Evolutionary conservation across 1,140 invertebrate species (phyloP).

Genomic region (Diabrotica virgifera): DNA sequence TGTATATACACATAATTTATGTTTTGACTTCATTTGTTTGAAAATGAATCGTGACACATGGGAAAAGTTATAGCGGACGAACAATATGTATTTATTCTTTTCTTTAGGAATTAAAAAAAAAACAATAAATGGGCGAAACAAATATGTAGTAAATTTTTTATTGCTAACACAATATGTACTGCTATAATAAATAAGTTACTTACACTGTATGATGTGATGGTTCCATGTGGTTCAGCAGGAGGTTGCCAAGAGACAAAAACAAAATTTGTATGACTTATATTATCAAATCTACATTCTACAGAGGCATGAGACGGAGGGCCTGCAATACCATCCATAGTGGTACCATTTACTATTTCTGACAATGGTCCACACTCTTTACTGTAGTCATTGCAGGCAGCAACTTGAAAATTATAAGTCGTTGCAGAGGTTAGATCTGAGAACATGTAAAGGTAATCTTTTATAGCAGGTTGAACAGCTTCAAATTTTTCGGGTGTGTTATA

Average conservation of each 20-base stretch:
- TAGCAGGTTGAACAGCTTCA: constrained; percentile 61
- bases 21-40: no score
- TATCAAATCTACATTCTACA: constrained; percentile 64
- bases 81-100: no score
- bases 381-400: constrained; percentile 73
- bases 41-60: no score
- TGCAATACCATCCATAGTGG: constrained; percentile 72
- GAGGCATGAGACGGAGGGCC: constrained; percentile 55
- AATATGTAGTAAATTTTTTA: no score
- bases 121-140: no score
- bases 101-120: no score
- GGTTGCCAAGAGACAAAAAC: constrained; percentile 68
- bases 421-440: constrained; percentile 73
- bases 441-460: constrained; percentile 67
- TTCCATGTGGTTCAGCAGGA: constrained; percentile 69
- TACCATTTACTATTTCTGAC: constrained; percentile 71
- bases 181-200: constrained; percentile 34
- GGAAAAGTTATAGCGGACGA: no score
- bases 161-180: no score
- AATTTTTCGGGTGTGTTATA: constrained; percentile 55
- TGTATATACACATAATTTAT: no score
- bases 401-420: constrained; percentile 74
- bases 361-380: constrained; percentile 71
- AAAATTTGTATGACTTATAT: constrained; percentile 60
- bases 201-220: constrained; percentile 68